A percentile compares a stretch with the other conserved stretches of the same genome.
These are phyloP conservation scores for Scaptomyza parva DNA, from an alignment of 2,888 invertebrate species.

Conservation along the genomic window DNA sequence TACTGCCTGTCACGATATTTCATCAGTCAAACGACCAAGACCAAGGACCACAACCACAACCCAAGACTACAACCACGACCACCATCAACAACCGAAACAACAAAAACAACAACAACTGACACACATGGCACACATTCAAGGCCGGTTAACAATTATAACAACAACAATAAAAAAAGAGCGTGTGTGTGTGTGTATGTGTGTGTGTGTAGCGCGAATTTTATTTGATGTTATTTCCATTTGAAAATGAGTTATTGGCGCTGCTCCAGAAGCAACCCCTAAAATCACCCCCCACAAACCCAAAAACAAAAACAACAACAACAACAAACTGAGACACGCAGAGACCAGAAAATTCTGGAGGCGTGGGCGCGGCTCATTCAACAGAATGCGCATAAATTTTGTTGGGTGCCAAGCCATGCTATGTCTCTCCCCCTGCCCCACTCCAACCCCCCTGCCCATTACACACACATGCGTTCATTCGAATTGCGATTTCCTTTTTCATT, in stretches of 20 bases:
- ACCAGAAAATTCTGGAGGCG: constrained; percentile 32
- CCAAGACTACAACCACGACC: constrained; percentile 47
- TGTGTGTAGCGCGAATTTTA: constrained; percentile 75
- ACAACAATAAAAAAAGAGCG: too few relatives aligned
- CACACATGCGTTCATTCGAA: constrained; percentile 67
- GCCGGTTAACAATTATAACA: constrained; percentile 44
- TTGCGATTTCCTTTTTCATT: constrained; percentile 70
- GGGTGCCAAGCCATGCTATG: constrained; percentile 46
- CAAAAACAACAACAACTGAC: constrained; percentile 42
- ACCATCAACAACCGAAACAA: constrained; percentile 33
- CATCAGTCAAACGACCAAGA: constrained; percentile 74
- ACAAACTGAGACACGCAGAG: constrained; percentile 24
- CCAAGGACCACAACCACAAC: constrained; percentile 28
- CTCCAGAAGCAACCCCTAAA: constrained; percentile 68
- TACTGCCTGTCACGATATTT: constrained; percentile 82
- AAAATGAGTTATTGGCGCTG: constrained; percentile 80
- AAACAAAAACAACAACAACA: constrained; percentile 7
- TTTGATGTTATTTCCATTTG: constrained; percentile 79
- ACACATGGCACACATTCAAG: constrained; percentile 62
- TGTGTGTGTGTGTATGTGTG: constrained; percentile 20
- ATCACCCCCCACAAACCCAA: constrained; percentile 31
- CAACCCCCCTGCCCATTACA: constrained; percentile 14
- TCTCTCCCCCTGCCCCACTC: constrained; percentile 41
- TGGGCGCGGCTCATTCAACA: constrained; percentile 60
- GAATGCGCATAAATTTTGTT: constrained; percentile 71